Evolutionary conservation across 2,113 vertebrate species (phyloP).

Genomic region (Hemicordylus capensis): DNA sequence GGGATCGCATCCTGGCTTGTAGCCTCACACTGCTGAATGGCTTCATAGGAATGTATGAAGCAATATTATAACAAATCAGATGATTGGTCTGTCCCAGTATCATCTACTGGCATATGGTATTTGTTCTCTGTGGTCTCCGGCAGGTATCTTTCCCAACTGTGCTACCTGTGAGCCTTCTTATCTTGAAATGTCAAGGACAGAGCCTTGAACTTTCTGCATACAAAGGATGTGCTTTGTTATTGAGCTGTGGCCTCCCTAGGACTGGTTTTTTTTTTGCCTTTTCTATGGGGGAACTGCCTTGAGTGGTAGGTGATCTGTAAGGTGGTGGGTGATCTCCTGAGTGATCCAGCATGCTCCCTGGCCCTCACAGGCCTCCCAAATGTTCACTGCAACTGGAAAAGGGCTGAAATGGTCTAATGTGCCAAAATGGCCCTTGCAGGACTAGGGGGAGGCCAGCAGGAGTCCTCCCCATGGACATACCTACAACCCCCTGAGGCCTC

Average conservation of each 20-base stretch:
- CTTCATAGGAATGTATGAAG: not conserved
- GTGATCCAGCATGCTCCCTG: no score
- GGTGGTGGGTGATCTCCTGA: no score
- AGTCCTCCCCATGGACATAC: no score
- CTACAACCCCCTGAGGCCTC: no score
- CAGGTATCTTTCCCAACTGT: not conserved
- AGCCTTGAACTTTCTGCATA: no score
- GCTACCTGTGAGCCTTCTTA: not conserved
- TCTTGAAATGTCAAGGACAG: not conserved
- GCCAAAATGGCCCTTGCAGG: no score
- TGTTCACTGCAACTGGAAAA: no score
- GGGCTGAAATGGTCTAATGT: no score
- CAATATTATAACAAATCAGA: not conserved
- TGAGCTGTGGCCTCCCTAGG: not conserved
- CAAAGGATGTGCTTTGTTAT: not conserved
- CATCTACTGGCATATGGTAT: not conserved
- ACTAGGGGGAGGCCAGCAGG: no score
- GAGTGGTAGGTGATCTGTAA: no score
- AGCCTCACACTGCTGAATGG: not conserved
- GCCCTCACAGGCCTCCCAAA: no score
- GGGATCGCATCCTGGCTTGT: not conserved
- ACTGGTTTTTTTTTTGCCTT: not conserved
- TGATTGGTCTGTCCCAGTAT: not conserved
- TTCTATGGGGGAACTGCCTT: not conserved
- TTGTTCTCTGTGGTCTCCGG: not conserved